Evolutionary conservation across 2,888 invertebrate species (phyloP).

Genomic region (Proisotoma minuta): DNA sequence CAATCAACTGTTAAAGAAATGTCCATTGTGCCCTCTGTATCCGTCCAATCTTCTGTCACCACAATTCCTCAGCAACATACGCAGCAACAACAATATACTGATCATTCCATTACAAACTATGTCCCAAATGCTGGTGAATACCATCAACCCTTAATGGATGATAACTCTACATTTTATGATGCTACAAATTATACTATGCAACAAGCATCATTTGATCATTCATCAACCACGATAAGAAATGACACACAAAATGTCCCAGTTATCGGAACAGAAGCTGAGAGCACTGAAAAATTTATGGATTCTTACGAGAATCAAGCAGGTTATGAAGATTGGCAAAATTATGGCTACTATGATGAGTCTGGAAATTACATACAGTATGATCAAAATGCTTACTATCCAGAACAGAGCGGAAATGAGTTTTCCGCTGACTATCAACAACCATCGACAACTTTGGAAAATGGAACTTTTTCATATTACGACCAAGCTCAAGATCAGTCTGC

Average conservation of each 20-base stretch:
- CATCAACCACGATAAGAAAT: not conserved
- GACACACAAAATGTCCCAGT: not conserved
- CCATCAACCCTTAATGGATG: not conserved
- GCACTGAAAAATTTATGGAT: conserved; percentile 29
- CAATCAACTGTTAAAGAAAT: conserved; percentile 40
- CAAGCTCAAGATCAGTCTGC: not conserved
- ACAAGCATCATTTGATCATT: conserved; percentile 7
- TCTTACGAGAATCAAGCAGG: conserved; percentile 42
- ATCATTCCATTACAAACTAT: conserved; percentile 2
- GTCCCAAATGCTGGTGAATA: not conserved
- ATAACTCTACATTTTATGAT: conserved; percentile 34
- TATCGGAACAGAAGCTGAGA: not conserved
- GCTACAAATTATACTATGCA: conserved; percentile 16
- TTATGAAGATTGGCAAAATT: conserved; percentile 46
- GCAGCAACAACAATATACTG: conserved; percentile 17
- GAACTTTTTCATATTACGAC: not conserved
- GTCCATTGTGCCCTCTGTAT: conserved; percentile 35
- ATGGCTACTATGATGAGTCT: conserved; percentile 47
- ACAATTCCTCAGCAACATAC: conserved; percentile 9
- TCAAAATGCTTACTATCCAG: conserved; percentile 42
- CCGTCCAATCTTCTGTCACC: conserved; percentile 30
- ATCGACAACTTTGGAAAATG: not conserved
- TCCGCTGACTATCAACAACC: conserved; percentile 11
- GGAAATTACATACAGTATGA: conserved; percentile 46
- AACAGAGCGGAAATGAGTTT: conserved; percentile 38